phyloP scores from a whole-genome alignment of 2,113 vertebrate genomes.

The Mustela nigripes region DNA sequence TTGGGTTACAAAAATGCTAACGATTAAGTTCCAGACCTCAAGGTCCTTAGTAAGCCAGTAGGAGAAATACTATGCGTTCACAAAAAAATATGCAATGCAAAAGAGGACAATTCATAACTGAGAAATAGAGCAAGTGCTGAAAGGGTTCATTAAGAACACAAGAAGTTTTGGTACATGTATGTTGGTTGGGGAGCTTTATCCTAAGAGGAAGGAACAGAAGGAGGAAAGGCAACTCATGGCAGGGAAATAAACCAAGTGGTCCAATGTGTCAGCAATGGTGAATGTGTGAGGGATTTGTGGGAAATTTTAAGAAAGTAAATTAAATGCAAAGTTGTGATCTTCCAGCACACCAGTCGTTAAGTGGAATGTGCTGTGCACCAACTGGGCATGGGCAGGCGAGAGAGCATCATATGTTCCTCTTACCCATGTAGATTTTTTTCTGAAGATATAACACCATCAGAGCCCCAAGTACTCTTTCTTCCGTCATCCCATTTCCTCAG shows the following conservation, averaged over 20 bases:
- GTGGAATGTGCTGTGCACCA: background rate
- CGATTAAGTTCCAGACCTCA: background rate
- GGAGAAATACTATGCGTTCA: background rate
- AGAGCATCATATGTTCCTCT: background rate
- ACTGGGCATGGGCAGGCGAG: fast-evolving
- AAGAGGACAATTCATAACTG: background rate
- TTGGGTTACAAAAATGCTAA: background rate
- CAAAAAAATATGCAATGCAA: background rate
- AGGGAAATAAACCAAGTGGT: background rate
- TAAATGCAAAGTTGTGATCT: background rate
- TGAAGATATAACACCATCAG: background rate
- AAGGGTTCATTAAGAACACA: background rate
- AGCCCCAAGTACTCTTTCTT: background rate
- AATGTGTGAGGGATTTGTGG: background rate
- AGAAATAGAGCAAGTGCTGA: background rate
- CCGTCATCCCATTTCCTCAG: background rate
- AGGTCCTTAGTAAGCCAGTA: background rate
- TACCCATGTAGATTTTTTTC: background rate
- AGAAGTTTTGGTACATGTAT: background rate
- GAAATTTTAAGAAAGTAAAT: background rate
- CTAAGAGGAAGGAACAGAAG: background rate
- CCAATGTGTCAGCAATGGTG: background rate
- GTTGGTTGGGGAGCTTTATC: background rate
- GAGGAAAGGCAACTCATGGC: background rate
- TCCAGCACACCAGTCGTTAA: background rate